Conservation (phyloP, 64 coral and sea anemone genomes). For the Pocillopora verrucosa region DNA sequence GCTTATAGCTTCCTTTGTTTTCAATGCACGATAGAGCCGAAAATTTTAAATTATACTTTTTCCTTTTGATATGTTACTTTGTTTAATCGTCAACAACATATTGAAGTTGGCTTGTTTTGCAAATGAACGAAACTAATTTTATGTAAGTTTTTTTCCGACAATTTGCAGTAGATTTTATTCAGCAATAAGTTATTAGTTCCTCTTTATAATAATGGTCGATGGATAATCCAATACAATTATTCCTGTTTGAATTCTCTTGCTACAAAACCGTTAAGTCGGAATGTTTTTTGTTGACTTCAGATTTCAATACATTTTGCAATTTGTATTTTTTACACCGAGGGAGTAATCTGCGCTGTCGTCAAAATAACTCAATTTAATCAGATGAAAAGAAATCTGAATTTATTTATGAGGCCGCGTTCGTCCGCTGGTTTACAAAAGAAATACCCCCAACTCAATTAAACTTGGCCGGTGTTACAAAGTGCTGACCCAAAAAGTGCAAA, state of each 20-base stretch:
- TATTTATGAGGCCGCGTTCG: neutral
- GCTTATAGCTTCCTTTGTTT: neutral
- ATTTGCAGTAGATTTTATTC: too few relatives aligned
- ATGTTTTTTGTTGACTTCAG: neutral
- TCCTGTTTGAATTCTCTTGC: neutral
- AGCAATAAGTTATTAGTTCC: too few relatives aligned
- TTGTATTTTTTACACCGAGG: neutral
- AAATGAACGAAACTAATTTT: neutral
- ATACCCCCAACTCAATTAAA: neutral
- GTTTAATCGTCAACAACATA: neutral
- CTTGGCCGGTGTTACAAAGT: neutral
- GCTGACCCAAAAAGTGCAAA: neutral
- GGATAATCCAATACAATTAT: too few relatives aligned
- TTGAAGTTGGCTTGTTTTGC: neutral
- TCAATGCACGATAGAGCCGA: neutral
- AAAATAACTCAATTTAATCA: conserved; percentile 6
- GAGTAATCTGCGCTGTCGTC: neutral
- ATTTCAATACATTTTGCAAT: neutral
- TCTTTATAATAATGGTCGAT: too few relatives aligned
- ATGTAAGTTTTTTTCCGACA: neutral
- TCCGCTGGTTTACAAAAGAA: neutral
- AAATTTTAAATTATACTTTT: neutral
- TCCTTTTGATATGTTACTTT: neutral
- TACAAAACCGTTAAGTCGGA: too few relatives aligned
- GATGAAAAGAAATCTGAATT: neutral